Evolutionary conservation across 2,888 invertebrate species (phyloP).

Genomic region (Cataglyphis altisquamis): DNA sequence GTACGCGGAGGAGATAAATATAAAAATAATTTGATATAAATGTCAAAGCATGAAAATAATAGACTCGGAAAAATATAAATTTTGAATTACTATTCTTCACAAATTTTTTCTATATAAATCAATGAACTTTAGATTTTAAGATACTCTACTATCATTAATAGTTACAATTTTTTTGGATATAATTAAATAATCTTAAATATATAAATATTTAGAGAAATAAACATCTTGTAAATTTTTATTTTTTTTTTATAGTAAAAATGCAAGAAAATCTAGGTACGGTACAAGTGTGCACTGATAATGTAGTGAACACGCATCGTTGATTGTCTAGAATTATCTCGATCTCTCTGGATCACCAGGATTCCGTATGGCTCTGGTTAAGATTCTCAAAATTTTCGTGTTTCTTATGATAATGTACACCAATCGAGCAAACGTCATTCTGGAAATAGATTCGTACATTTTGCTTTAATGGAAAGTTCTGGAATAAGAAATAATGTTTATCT

Average conservation of each 20-base stretch:
- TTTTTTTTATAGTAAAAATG: not conserved
- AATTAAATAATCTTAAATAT: not conserved
- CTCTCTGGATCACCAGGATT: conserved; percentile 68
- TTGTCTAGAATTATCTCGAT: conserved; percentile 68
- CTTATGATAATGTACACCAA: conserved; percentile 62
- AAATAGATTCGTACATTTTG: conserved; percentile 80
- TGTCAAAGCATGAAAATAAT: not conserved
- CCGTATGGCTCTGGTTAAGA: conserved; percentile 77
- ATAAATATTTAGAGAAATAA: not conserved
- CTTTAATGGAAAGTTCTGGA: not conserved
- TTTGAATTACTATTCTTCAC: not conserved
- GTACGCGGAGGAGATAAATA: not conserved
- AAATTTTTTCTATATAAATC: not conserved
- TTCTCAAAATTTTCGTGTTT: conserved; percentile 70
- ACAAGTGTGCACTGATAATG: conserved; percentile 67
- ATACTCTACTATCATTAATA: not conserved
- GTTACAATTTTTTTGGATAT: not conserved
- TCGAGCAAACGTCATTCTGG: conserved; percentile 80
- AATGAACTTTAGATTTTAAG: not conserved
- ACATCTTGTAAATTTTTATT: not conserved
- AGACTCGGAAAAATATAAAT: not conserved
- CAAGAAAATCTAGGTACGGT: not conserved
- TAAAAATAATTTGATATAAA: not conserved
- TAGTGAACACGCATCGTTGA: conserved; percentile 80
- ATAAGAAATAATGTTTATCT: not conserved